Conservation (phyloP, 2,888 invertebrate species). For the Dynastes maya region DNA sequence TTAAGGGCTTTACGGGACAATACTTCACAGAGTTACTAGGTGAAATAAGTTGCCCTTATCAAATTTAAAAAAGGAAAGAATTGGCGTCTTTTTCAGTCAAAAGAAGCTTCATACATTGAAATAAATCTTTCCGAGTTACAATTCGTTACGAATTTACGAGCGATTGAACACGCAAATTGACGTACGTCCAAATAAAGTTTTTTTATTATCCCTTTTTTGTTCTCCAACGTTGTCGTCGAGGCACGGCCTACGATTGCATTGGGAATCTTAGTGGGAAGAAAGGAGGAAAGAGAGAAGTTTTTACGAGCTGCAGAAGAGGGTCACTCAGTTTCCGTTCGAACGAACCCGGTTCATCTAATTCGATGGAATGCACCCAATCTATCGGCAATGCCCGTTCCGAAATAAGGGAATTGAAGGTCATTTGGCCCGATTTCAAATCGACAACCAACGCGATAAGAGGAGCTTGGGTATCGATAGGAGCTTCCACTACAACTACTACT, state of each 20-base stretch:
- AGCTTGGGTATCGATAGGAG: constrained; percentile 23
- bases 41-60: background rate
- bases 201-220: constrained; percentile 29
- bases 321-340: constrained; percentile 44
- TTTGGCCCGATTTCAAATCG: constrained; percentile 63
- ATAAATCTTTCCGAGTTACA: constrained; percentile 34
- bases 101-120: constrained; percentile 22
- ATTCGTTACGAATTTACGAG: constrained; percentile 34
- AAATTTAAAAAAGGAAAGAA: constrained; percentile 2
- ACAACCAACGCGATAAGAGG: constrained; percentile 49
- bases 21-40: background rate
- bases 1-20: background rate
- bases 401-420: constrained; percentile 58
- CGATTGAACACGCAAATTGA: constrained; percentile 44
- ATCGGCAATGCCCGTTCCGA: constrained; percentile 53
- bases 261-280: constrained; percentile 14
- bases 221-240: background rate
- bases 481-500: constrained; percentile 5
- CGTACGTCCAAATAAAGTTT: constrained; percentile 33
- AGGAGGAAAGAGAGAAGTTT: constrained; percentile 14
- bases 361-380: constrained; percentile 58
- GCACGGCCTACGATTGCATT: constrained; percentile 3
- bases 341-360: constrained; percentile 47
- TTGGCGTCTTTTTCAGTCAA: background rate
- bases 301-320: constrained; percentile 42